Percentiles rank a stretch among this genome's conserved stretches.
These are phyloP conservation scores for Lysandra bellargus DNA, from an alignment of 2,888 invertebrate species.

Conservation along the genomic window DNA sequence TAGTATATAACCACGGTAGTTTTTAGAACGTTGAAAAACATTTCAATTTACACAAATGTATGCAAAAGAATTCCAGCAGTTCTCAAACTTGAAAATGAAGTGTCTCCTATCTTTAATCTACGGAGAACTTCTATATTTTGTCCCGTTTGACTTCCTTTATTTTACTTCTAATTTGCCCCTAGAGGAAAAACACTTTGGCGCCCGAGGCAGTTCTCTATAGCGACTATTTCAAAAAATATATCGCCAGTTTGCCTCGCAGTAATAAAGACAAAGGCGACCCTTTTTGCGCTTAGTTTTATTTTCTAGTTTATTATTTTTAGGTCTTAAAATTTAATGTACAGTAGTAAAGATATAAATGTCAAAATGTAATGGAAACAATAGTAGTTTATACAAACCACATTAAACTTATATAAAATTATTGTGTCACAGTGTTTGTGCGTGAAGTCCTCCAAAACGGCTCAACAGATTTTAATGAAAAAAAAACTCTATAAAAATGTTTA, in stretches of 20 bases:
- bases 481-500: too few species aligned
- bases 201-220: not conserved
- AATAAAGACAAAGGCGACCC: slow-evolving; percentile 6
- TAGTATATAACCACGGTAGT: not conserved
- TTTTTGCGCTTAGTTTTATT: slow-evolving; percentile 11
- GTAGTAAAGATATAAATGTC: not conserved
- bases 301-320: not conserved
- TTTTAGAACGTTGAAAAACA: not conserved
- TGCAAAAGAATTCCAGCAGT: slow-evolving; percentile 16
- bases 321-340: not conserved
- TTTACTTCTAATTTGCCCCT: slow-evolving; percentile 14
- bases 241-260: not conserved
- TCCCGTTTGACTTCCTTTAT: slow-evolving; percentile 7
- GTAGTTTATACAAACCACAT: too few species aligned
- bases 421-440: too few species aligned
- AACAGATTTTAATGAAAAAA: too few species aligned
- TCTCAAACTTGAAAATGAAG: slow-evolving; percentile 23
- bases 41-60: not conserved
- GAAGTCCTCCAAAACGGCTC: too few species aligned
- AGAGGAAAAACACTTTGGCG: not conserved
- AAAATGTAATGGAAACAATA: not conserved
- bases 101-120: slow-evolving; percentile 24
- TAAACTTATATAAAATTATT: too few species aligned
- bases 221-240: not conserved
- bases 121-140: slow-evolving; percentile 6